These are phyloP conservation scores for Sebastes iracundus DNA, from an alignment of 2,797 vertebrate genomes.

Conservation along the genomic window DNA sequence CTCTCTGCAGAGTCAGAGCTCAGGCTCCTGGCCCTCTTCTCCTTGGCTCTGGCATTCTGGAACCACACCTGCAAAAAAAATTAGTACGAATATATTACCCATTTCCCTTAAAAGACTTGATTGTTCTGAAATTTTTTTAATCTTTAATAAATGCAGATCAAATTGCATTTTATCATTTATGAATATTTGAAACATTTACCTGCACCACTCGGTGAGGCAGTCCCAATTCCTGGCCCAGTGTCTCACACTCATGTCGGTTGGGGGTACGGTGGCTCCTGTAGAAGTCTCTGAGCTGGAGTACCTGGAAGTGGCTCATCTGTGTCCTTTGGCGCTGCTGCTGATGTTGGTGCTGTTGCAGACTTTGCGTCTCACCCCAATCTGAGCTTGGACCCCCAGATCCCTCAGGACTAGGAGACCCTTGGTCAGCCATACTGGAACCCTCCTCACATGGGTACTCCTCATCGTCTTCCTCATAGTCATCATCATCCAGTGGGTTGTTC, in stretches of 20 bases:
- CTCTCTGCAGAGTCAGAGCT: constrained; percentile 78
- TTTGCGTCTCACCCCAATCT: constrained; percentile 89
- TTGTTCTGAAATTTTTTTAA: background rate
- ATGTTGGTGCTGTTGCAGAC: constrained; percentile 81
- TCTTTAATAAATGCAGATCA: background rate
- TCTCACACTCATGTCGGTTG: constrained; percentile 97
- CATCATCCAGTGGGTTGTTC: constrained; percentile 90
- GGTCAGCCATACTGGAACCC: constrained; percentile 91
- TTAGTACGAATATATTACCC: constrained; percentile 5
- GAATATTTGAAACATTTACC: constrained; percentile 72
- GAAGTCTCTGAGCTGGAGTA: constrained; percentile 97
- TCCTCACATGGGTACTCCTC: constrained; percentile 80
- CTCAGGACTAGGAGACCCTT: constrained; percentile 91
- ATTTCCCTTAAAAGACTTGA: background rate
- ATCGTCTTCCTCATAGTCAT: constrained; percentile 79
- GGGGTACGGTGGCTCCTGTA: constrained; percentile 98
- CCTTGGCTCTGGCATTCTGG: constrained; percentile 99
- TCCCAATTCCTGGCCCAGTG: constrained; percentile 95
- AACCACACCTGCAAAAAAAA: constrained; percentile 90
- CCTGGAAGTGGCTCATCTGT: constrained; percentile 98
- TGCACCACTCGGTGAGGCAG: constrained; percentile 99
- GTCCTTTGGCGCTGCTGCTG: constrained; percentile 93
- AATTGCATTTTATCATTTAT: background rate
- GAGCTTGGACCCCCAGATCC: constrained; percentile 89
- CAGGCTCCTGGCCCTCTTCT: constrained; percentile 92